Evolutionary conservation across 2,797 vertebrate genomes (phyloP).

Genomic region (Meriones psammophilus): DNA sequence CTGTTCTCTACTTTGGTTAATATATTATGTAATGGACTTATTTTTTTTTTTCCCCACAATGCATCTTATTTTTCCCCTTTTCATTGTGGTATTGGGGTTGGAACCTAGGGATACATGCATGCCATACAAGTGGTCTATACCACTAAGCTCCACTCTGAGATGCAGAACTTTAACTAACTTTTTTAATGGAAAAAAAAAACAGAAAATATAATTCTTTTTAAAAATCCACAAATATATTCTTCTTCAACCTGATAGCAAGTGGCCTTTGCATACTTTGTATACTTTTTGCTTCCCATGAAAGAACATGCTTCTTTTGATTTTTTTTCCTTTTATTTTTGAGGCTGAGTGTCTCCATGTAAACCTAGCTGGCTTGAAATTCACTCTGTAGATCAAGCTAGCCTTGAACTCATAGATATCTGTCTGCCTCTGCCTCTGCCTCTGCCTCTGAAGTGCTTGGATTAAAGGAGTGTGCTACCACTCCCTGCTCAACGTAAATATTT

Average conservation of each 20-base stretch:
- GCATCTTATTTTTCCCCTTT: not conserved
- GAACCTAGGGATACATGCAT: not conserved
- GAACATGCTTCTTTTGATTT: not conserved
- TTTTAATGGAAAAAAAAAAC: constrained; percentile 15
- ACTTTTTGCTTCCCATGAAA: not conserved
- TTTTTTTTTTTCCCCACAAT: not conserved
- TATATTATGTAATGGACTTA: not conserved
- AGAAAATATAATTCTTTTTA: not conserved
- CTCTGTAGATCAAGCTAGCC: not conserved
- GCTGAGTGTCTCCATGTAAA: too few relatives aligned
- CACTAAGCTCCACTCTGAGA: not conserved
- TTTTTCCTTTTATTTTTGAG: not conserved
- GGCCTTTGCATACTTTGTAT: not conserved
- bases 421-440: not conserved
- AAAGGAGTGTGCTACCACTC: not conserved
- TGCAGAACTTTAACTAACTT: constrained; percentile 28
- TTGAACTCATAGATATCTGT: not conserved
- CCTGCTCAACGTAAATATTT: not conserved
- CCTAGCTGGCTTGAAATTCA: not conserved
- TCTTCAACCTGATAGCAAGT: not conserved
- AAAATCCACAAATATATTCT: not conserved
- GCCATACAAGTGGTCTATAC: not conserved
- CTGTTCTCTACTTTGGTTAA: not conserved
- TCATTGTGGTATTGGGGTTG: not conserved
- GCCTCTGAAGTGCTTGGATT: not conserved